phyloP scores from a whole-genome alignment of 2,888 invertebrate genomes.

The Thumatha senex region DNA sequence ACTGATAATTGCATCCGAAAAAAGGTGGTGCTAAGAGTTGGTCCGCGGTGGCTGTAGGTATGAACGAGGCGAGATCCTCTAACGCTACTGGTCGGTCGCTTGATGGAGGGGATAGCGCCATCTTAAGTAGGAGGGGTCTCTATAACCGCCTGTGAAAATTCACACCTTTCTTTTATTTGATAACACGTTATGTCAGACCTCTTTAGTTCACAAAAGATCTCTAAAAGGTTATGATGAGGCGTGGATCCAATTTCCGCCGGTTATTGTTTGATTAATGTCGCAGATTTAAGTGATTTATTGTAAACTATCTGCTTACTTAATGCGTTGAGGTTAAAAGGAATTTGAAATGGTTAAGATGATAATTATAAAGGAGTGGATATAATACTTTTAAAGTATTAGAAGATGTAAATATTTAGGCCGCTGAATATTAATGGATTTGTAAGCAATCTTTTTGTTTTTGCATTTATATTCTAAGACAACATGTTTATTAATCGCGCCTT shows the following conservation, averaged over 20 bases:
- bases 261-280: slow-evolving; percentile 78
- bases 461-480: too few relatives aligned
- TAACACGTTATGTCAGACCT: slow-evolving; percentile 80
- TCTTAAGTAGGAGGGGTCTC: slow-evolving; percentile 77
- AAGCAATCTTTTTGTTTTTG: neutral
- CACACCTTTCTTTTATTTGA: slow-evolving; percentile 84
- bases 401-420: neutral
- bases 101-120: slow-evolving; percentile 74
- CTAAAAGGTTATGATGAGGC: slow-evolving; percentile 80
- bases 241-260: slow-evolving; percentile 68
- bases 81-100: slow-evolving; percentile 68
- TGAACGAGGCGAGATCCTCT: slow-evolving; percentile 58
- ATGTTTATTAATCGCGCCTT: too few relatives aligned
- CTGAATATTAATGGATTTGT: neutral
- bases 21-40: slow-evolving; percentile 71
- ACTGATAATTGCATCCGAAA: slow-evolving; percentile 79
- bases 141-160: slow-evolving; percentile 76
- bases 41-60: slow-evolving; percentile 70
- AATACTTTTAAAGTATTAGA: neutral
- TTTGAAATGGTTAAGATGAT: too few relatives aligned
- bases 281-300: slow-evolving; percentile 72
- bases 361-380: slow-evolving; percentile 4
- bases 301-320: slow-evolving; percentile 45
- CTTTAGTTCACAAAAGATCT: slow-evolving; percentile 77
- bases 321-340: slow-evolving; percentile 24